Conservation (phyloP, 2,888 invertebrate species). For the Muschampia plurimacula region DNA sequence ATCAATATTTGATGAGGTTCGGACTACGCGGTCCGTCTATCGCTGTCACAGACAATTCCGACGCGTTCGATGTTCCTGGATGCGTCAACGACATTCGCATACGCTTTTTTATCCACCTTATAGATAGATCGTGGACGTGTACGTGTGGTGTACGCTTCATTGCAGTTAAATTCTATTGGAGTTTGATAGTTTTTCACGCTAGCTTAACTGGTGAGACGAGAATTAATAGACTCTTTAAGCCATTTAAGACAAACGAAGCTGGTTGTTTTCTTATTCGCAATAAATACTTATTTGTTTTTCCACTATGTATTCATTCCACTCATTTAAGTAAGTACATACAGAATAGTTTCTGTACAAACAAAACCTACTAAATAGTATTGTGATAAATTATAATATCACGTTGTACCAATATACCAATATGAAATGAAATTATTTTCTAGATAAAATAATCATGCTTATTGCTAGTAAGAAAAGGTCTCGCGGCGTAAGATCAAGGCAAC, state of each 20-base stretch:
- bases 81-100: constrained; percentile 27
- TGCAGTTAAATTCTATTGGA: constrained; percentile 12
- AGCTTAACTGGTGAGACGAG: not conserved
- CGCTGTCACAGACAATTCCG: constrained; percentile 24
- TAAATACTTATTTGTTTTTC: too few species aligned
- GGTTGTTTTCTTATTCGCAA: too few species aligned
- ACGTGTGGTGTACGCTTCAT: not conserved
- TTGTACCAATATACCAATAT: not conserved
- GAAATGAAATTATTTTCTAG: constrained; percentile 14
- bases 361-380: not conserved
- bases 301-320: not conserved
- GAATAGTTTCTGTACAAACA: not conserved
- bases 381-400: not conserved
- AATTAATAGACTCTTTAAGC: constrained; percentile 13
- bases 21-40: constrained; percentile 53
- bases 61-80: constrained; percentile 23
- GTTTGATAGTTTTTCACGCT: not conserved
- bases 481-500: constrained; percentile 23
- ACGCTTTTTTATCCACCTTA: constrained; percentile 17
- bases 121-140: not conserved
- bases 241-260: not conserved
- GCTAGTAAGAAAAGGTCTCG: constrained; percentile 18
- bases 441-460: constrained; percentile 10
- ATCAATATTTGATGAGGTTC: constrained; percentile 70
- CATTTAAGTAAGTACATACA: not conserved